Base-by-base conservation (phyloP, 2,888 invertebrate genomes). In the Mongoloraphidia duomilia region DNA sequence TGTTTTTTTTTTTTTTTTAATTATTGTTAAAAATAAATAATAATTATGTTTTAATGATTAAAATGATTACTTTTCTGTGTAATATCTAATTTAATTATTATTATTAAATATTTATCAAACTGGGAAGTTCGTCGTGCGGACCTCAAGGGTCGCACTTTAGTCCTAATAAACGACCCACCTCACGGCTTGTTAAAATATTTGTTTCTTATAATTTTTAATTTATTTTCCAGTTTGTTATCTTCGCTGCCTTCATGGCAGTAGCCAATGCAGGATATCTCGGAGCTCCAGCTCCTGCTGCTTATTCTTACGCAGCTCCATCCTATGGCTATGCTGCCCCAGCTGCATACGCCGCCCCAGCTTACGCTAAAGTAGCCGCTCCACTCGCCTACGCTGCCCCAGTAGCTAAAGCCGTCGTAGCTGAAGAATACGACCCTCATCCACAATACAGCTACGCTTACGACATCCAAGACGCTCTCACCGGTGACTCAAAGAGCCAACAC, bases 401-500 rank as follows among this genome's bases (percentile, higher is more conserved):
- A 26, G 48, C 38, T 9, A 43, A 37, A 10, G 43, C 42, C 37
- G 48, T 43, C 9, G 17, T 13, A 26, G 10, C 43, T 2, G 47
- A 48, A 26, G 48, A 48, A 37, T 48, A 48, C 13, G 48, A 48
- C 14, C 48, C 48, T 17, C 48, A 48, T 43, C 64, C 73, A 1
- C 72, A 73, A 52, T 73, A 72, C 66, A 69, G 65, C 60, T 72
- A 68, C 62, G 65, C 71, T 0, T 72, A 72, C 62, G 71, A 72
- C 54, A 71, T 72, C 10, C 71, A 71, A 54, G 72, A 72, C 53
- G 63, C 66, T 50, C 63, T 70, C 51, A 34, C 59, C 68, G 72
- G 71, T 55, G 72, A 72, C 55, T 70, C 69, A 4, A 72, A 72
- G 65, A 71, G 64, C 61, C 71, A 72, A 54, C 71, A 72, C 49